A percentile compares a stretch with the other conserved stretches of the same genome.
These are phyloP conservation scores for Amniataba percoides DNA, from an alignment of 2,797 vertebrate species.

Conservation along the genomic window DNA sequence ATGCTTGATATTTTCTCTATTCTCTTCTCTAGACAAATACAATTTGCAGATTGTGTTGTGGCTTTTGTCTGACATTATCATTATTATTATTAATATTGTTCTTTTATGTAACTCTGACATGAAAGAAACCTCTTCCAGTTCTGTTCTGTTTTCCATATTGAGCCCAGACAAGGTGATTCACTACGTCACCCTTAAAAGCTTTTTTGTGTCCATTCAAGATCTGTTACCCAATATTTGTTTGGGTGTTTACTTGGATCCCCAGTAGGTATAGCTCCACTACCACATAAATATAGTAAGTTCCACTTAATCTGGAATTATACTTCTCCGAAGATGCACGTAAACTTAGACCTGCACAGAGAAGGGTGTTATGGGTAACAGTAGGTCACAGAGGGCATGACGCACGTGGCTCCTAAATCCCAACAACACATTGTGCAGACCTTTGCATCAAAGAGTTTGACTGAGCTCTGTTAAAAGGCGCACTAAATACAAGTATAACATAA, in stretches of 20 bases:
- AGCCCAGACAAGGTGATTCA: neutral
- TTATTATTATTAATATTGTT: neutral
- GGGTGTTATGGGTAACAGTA: neutral
- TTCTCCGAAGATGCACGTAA: neutral
- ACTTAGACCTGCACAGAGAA: neutral
- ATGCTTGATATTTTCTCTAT: neutral
- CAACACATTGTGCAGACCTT: neutral
- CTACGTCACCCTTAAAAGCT: neutral
- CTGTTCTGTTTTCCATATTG: neutral
- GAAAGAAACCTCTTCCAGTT: neutral
- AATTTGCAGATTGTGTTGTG: neutral
- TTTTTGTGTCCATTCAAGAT: neutral
- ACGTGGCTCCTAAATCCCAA: neutral
- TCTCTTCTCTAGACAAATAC: neutral
- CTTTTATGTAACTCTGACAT: neutral
- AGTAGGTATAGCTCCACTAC: neutral
- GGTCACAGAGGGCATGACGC: neutral
- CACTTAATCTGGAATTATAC: neutral
- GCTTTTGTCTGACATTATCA: neutral
- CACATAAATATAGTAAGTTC: neutral
- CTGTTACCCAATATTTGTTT: neutral
- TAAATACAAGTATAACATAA: neutral
- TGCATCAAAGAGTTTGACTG: neutral
- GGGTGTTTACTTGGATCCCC: neutral
- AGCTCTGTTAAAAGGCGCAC: neutral